Percentiles rank a stretch among this genome's conserved stretches.
Evolutionary conservation across 1,140 invertebrate genomes (phyloP).

Genomic region (Drosophila athabasca): DNA sequence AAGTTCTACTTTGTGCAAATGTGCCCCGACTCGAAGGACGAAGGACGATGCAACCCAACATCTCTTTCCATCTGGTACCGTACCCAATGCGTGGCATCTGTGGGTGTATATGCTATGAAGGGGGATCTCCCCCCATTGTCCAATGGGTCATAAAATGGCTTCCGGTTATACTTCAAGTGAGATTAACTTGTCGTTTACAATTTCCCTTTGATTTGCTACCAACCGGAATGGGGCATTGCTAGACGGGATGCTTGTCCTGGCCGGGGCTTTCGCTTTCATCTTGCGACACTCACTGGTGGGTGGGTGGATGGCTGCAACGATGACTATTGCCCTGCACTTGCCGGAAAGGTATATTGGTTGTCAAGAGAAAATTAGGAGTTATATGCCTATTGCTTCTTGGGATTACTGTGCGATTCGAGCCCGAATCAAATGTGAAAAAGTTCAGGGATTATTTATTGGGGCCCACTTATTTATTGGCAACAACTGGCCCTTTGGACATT

Average conservation of each 20-base stretch:
- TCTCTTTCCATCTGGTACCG: not conserved
- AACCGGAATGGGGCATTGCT: constrained; percentile 10
- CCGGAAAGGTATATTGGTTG: constrained; percentile 1
- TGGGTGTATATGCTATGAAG: constrained; percentile 6
- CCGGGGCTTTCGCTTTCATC: constrained; percentile 69
- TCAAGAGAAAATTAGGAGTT: not conserved
- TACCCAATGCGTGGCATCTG: too few species aligned
- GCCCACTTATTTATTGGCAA: too few species aligned
- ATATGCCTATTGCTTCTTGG: not conserved
- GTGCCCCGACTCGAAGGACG: constrained; percentile 18
- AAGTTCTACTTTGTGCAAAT: constrained; percentile 58
- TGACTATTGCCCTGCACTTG: constrained; percentile 13
- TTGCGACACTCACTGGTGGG: constrained; percentile 21
- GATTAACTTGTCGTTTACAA: constrained; percentile 84
- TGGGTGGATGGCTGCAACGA: not conserved
- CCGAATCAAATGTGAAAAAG: too few species aligned
- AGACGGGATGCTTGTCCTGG: not conserved
- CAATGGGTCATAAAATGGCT: constrained; percentile 82
- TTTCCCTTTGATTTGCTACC: constrained; percentile 83
- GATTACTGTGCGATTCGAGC: too few species aligned
- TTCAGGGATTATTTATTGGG: too few species aligned
- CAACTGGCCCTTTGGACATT: too few species aligned
- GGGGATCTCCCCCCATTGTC: constrained; percentile 49
- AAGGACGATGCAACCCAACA: constrained; percentile 59
- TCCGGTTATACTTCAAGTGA: constrained; percentile 82